Percentiles rank a stretch among this genome's conserved stretches.
Evolutionary conservation across 2,113 vertebrate species (phyloP).

Genomic region (Syngnathus floridae): DNA sequence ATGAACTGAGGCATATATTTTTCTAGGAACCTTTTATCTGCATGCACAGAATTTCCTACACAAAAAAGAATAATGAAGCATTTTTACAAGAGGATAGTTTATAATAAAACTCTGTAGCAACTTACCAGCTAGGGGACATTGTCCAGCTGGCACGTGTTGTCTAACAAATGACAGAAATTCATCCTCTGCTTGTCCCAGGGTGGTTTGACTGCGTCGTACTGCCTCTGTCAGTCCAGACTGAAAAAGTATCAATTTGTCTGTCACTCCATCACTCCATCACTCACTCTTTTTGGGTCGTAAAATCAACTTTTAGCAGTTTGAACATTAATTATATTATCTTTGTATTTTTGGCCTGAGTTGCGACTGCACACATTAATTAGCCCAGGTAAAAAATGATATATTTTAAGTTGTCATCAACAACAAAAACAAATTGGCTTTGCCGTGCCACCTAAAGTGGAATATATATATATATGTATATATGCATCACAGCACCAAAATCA

Average conservation of each 20-base stretch:
- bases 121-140: conserved; percentile 92
- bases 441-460: too few species aligned
- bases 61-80: background rate
- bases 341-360: too few species aligned
- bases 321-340: too few species aligned
- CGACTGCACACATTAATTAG: too few species aligned
- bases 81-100: background rate
- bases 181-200: conserved; percentile 86
- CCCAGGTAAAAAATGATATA: too few species aligned
- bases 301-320: too few species aligned
- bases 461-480: too few species aligned
- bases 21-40: conserved; percentile 86
- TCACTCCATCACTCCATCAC: too few species aligned
- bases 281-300: too few species aligned
- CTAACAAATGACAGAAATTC: conserved; percentile 94
- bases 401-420: too few species aligned
- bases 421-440: too few species aligned
- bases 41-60: conserved; percentile 78
- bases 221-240: conserved; percentile 95
- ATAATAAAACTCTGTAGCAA: background rate
- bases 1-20: conserved; percentile 98
- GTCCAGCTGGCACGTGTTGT: conserved; percentile 87
- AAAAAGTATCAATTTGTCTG: conserved; percentile 14
- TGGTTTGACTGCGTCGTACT: conserved; percentile 84
- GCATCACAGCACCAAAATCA: conserved; percentile 19